A percentile compares a stretch with the other conserved stretches of the same genome.
phyloP scores from a whole-genome alignment of 1,140 invertebrate species.

The Harlomillsia oculata region DNA sequence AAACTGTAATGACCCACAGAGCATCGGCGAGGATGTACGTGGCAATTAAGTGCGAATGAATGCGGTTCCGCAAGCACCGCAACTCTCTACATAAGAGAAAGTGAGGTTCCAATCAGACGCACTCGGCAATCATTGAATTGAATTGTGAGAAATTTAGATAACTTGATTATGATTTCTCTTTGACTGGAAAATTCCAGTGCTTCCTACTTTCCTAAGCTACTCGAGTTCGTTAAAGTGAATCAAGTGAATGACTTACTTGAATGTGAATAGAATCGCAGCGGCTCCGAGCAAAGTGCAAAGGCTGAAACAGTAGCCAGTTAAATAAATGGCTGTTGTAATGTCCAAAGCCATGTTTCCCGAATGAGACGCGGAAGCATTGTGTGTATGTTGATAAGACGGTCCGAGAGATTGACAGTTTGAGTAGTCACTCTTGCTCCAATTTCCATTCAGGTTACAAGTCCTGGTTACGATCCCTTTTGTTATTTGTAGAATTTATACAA shows the following conservation, averaged over 20 bases:
- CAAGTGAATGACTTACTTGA: constrained; percentile 55
- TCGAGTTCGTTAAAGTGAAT: background rate
- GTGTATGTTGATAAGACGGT: constrained; percentile 30
- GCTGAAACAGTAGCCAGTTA: constrained; percentile 42
- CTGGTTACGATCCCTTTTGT: too few relatives aligned
- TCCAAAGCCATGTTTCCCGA: constrained; percentile 1
- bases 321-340: constrained; percentile 28
- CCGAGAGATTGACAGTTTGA: constrained; percentile 56
- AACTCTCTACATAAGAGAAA: constrained; percentile 60
- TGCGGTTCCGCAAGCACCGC: constrained; percentile 78
- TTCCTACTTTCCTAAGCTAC: background rate
- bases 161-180: background rate
- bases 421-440: constrained; percentile 57
- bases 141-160: background rate
- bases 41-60: constrained; percentile 79
- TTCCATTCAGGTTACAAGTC: too few relatives aligned
- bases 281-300: constrained; percentile 60
- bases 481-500: background rate
- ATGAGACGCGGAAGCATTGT: background rate
- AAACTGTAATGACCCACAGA: constrained; percentile 69
- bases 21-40: constrained; percentile 68
- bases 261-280: constrained; percentile 68
- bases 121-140: background rate
- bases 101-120: constrained; percentile 31
- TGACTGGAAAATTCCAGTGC: background rate